A percentile compares a stretch with the other conserved stretches of the same genome.
phyloP scores from a whole-genome alignment of 2,888 invertebrate species.

The Pristionchus maxplancki region DNA sequence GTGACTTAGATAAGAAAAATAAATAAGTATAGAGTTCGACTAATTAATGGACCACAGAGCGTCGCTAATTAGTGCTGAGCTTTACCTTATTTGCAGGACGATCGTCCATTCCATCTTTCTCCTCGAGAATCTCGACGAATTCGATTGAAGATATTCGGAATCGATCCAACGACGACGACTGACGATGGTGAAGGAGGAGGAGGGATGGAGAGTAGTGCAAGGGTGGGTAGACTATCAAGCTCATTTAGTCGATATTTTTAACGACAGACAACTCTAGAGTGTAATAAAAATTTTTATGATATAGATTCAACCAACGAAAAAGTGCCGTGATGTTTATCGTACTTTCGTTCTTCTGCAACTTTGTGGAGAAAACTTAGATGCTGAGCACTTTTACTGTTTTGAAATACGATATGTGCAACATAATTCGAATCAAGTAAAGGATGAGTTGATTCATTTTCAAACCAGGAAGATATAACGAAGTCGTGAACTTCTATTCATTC shows the following conservation, averaged over 20 bases:
- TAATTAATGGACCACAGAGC: no score
- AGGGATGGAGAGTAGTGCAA: background rate
- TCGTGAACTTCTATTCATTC: slow-evolving; percentile 16
- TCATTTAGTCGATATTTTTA: no score
- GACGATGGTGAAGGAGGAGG: slow-evolving; percentile 61
- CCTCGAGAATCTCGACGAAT: slow-evolving; percentile 64
- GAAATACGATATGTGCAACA: no score
- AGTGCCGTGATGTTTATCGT: slow-evolving; percentile 46
- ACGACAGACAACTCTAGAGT: no score
- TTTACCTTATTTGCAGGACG: background rate
- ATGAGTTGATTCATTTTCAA: no score
- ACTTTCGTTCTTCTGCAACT: slow-evolving; percentile 51
- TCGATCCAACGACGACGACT: slow-evolving; percentile 74
- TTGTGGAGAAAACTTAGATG: slow-evolving; percentile 23
- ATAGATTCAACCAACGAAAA: no score
- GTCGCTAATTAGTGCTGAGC: no score
- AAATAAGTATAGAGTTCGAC: no score
- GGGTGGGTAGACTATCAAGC: background rate
- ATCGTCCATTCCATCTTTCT: slow-evolving; percentile 55
- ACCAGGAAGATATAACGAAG: slow-evolving; percentile 1
- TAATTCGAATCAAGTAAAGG: no score
- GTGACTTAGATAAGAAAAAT: no score
- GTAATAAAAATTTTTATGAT: no score
- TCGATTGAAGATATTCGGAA: slow-evolving; percentile 74
- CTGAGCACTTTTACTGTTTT: slow-evolving; percentile 45